phyloP scores from a whole-genome alignment of 2,113 vertebrate species.

The Bujurquina vittata region DNA sequence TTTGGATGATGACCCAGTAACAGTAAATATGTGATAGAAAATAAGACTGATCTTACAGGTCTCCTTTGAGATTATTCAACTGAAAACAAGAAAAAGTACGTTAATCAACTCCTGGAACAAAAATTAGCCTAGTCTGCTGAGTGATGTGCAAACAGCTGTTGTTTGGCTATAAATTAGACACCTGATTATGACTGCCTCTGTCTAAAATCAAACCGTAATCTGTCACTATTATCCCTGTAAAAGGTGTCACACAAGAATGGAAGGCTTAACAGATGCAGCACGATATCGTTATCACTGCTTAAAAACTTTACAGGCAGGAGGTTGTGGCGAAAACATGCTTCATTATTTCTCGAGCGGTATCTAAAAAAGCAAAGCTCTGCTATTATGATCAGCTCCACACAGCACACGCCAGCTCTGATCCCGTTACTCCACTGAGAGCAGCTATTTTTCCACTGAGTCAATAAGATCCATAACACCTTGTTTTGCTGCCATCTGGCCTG shows the following conservation, averaged over 20 bases:
- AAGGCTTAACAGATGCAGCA: neutral
- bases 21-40: neutral
- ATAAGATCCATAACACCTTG: conserved; percentile 66
- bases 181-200: conserved; percentile 5
- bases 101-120: neutral
- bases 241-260: neutral
- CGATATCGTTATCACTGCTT: neutral
- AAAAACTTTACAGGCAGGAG: neutral
- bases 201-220: conserved; percentile 4
- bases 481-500: conserved; percentile 67
- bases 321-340: neutral
- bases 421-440: conserved; percentile 22
- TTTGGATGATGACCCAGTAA: neutral
- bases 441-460: conserved; percentile 42
- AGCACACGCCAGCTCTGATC: neutral
- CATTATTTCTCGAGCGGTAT: neutral
- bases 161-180: neutral
- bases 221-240: neutral
- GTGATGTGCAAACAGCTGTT: neutral
- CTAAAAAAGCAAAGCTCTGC: neutral
- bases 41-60: neutral
- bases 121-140: neutral
- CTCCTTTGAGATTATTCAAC: neutral
- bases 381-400: neutral
- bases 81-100: neutral